Evolutionary conservation across 2,113 vertebrate genomes (phyloP).

Genomic region (Pseudorectes ferrugineus): DNA sequence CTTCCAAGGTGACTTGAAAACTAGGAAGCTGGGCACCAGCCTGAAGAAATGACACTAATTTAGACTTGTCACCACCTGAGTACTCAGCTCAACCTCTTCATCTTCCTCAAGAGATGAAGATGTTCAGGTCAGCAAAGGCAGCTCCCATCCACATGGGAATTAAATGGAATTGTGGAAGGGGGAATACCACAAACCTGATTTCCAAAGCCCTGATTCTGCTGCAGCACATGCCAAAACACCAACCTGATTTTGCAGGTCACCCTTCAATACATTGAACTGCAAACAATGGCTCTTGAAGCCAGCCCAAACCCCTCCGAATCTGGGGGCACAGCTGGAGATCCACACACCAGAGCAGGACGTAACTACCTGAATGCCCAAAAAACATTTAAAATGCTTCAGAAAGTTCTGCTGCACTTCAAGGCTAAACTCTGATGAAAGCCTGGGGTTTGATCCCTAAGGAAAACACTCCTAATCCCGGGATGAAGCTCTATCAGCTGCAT

Average conservation of each 20-base stretch:
- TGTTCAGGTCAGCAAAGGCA: not conserved
- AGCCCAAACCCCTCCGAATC: slow-evolving; percentile 5
- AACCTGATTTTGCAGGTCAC: not conserved
- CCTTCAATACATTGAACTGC: not conserved
- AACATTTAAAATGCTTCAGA: not conserved
- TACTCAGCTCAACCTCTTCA: not conserved
- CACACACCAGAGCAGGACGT: not conserved
- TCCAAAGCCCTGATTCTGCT: not conserved
- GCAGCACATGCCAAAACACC: not conserved
- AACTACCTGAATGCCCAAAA: not conserved
- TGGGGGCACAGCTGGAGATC: not conserved
- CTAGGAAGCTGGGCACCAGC: not conserved
- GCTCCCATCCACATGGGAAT: not conserved
- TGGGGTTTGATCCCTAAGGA: not conserved
- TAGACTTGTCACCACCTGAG: not conserved
- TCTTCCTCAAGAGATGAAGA: not conserved
- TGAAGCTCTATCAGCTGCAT: not conserved
- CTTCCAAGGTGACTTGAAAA: not conserved
- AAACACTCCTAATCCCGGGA: not conserved
- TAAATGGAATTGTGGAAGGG: not conserved
- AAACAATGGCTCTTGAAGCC: not conserved
- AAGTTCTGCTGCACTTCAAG: not conserved
- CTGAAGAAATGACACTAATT: not conserved
- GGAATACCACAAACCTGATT: not conserved
- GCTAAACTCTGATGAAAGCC: not conserved